phyloP scores from a whole-genome alignment of 2,888 invertebrate species.

The Chesias legatella region DNA sequence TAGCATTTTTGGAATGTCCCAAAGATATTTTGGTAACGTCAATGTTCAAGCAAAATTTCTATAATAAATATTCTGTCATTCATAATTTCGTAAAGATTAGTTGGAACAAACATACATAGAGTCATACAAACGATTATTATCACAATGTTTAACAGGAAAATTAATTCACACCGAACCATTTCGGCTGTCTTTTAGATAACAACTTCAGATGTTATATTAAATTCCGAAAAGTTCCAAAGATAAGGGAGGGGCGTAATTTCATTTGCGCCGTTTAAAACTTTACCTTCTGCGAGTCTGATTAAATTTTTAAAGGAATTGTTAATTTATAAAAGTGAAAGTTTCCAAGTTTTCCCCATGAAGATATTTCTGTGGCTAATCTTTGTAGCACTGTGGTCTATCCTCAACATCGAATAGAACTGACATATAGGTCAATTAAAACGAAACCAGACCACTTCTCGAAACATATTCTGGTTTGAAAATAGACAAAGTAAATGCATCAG shows the following conservation, averaged over 20 bases:
- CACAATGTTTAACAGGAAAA: slow-evolving; percentile 35
- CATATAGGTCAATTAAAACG: too few relatives aligned
- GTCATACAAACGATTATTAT: slow-evolving; percentile 15
- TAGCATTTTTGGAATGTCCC: too few relatives aligned
- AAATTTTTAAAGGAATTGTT: slow-evolving; percentile 61
- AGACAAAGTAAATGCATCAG: too few relatives aligned
- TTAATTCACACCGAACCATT: slow-evolving; percentile 55
- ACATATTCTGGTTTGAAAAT: too few relatives aligned
- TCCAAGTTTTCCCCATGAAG: slow-evolving; percentile 20
- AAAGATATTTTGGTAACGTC: too few relatives aligned
- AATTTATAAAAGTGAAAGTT: slow-evolving; percentile 43
- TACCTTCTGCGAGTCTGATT: slow-evolving; percentile 47
- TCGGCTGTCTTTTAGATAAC: slow-evolving; percentile 47
- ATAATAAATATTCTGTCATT: too few relatives aligned
- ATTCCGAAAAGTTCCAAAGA: slow-evolving; percentile 56
- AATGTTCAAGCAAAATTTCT: too few relatives aligned
- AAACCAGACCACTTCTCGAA: too few relatives aligned
- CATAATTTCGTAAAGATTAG: too few relatives aligned
- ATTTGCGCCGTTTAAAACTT: slow-evolving; percentile 64
- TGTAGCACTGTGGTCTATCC: neutral
- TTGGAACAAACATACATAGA: too few relatives aligned
- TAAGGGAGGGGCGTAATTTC: slow-evolving; percentile 59
- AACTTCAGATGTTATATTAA: slow-evolving; percentile 62
- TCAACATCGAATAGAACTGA: too few relatives aligned
- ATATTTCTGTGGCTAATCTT: slow-evolving; percentile 25